Evolutionary conservation across 2,797 vertebrate species (phyloP), one percentile per base, ranked within the genome.

Genomic region (Sebastolobus alascanus): DNA sequence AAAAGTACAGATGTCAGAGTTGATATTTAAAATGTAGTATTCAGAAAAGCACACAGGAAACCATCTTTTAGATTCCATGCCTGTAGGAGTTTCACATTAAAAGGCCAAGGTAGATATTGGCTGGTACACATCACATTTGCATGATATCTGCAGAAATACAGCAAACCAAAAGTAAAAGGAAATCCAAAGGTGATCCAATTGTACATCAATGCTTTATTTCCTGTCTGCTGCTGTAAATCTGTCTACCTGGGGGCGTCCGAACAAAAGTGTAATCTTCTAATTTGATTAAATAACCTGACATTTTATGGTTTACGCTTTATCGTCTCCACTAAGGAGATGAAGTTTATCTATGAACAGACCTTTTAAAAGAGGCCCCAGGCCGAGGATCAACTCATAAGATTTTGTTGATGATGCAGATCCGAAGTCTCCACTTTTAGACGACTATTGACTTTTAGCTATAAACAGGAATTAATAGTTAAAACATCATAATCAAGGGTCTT

Each of bases 11-110:
- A 76, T 83, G 68, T 79, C 75, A 73, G 65, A 65, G 68, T 75
- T 83, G 22, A 82, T 83, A 82, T 82, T 50, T 68, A 84, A 84
- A 75, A 80, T 75, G 58, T 46, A 75, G 31, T 31, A 56, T 55
- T 75, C 50, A 54, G 11, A 66, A 68, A 40, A 14, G 67, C 38
- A 58, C 22, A 77, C 8, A 22, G n/a, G 40, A 69, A 66, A 63
- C 18, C 40, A 27, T 52, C 14, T 77, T 22, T 52, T 29, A 37
- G 50, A 46, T 73, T 37, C 35, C 16, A 68, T 58, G 27, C 54
- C 18, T 8, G 6, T 37, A 40, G 38, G 29, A 69, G 20, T 64
- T 75, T 76, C 6, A 73, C 25, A 78, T 40, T 43, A 50, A 69
- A 73, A 68, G 50, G 59, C 33, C 35, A 33, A 54, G 38, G 40